Evolutionary conservation across 2,113 vertebrate species (phyloP).

Genomic region (Cheirogaleus medius): DNA sequence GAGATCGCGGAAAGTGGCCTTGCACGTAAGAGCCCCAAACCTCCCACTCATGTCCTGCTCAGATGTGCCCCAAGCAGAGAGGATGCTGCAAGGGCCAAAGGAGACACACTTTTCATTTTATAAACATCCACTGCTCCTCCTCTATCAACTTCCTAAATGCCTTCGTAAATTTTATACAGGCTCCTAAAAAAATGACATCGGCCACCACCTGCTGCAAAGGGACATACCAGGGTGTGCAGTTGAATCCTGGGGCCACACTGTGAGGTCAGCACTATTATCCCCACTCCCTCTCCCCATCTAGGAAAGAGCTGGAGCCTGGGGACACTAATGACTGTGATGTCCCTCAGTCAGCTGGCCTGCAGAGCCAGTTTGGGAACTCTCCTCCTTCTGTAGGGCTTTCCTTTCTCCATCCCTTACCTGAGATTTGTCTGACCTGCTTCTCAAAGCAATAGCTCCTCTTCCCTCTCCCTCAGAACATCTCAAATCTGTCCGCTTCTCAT

Average conservation of each 20-base stretch:
- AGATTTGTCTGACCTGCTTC: neutral
- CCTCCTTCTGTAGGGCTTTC: neutral
- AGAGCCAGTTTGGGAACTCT: neutral
- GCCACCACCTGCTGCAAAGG: neutral
- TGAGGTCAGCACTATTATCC: too few species aligned
- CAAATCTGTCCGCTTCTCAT: neutral
- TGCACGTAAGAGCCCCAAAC: neutral
- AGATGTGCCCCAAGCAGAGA: neutral
- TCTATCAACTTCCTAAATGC: neutral
- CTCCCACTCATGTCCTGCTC: accelerated
- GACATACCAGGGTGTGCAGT: accelerated
- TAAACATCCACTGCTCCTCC: neutral
- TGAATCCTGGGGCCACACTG: neutral
- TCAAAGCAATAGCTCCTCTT: neutral
- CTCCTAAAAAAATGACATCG: neutral
- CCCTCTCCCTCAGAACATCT: neutral
- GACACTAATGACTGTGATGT: too few species aligned
- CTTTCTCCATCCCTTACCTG: neutral
- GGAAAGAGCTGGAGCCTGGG: neutral
- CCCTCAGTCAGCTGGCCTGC: neutral
- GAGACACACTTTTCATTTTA: neutral
- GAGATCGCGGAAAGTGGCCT: neutral
- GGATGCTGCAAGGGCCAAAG: accelerated
- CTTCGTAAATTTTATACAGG: neutral
- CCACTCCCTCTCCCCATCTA: neutral